These are phyloP conservation scores for Myopa testacea DNA, from an alignment of 2,888 invertebrate species.

Conservation along the genomic window DNA sequence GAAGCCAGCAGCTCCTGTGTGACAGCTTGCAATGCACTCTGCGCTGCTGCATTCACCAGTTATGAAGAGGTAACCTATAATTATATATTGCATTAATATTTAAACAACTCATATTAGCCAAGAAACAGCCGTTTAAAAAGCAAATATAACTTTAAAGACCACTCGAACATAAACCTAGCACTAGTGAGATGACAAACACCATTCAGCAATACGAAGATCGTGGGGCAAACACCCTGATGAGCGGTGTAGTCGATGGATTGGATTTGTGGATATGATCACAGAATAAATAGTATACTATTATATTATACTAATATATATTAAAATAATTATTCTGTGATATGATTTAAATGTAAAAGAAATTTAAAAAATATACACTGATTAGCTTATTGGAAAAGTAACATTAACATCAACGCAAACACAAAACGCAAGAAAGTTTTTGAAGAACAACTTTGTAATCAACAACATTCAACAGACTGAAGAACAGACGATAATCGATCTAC, in stretches of 20 bases:
- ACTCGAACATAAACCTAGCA: background rate
- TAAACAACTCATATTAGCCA: background rate
- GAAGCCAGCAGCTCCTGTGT: background rate
- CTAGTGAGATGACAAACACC: slow-evolving; percentile 42
- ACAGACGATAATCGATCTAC: background rate
- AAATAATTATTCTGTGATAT: no score
- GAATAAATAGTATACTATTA: no score
- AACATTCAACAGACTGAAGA: slow-evolving; percentile 15
- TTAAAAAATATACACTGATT: background rate
- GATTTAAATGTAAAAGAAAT: background rate
- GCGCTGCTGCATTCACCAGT: slow-evolving; percentile 27
- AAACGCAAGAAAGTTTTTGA: background rate
- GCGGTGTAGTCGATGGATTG: no score
- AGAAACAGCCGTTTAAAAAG: background rate
- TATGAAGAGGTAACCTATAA: slow-evolving; percentile 40
- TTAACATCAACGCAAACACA: background rate
- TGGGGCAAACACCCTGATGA: slow-evolving; percentile 28
- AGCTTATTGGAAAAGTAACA: no score
- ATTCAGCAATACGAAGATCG: slow-evolving; percentile 44
- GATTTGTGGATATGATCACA: background rate
- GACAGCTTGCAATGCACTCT: slow-evolving; percentile 25
- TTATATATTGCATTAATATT: background rate
- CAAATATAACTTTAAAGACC: slow-evolving; percentile 33
- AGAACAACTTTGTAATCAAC: background rate
- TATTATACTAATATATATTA: no score